Percentiles rank a stretch among this genome's conserved stretches.
Evolutionary conservation across 2,797 vertebrate genomes (phyloP).

Genomic region (Melanotaenia parkinsoni): DNA sequence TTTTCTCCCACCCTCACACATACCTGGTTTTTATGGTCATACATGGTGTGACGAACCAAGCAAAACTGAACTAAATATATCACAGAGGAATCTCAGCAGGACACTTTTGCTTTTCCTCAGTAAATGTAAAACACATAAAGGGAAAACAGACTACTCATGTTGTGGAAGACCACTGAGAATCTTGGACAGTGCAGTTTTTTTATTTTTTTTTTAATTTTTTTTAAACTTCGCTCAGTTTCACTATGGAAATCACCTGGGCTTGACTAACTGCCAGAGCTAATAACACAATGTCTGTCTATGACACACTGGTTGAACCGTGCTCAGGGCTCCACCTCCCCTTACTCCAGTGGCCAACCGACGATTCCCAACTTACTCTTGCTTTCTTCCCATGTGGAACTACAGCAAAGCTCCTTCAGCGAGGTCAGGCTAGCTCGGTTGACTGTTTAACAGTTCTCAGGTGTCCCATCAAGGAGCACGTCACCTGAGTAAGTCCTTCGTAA

Average conservation of each 20-base stretch:
- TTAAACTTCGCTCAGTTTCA: no score
- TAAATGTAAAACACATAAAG: slow-evolving; percentile 4
- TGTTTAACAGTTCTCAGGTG: not conserved
- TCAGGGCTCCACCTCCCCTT: no score
- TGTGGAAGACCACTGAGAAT: not conserved
- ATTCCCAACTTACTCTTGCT: no score
- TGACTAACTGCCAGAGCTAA: no score
- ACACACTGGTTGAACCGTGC: no score
- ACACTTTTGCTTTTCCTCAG: not conserved
- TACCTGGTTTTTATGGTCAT: not conserved
- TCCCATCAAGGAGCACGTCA: not conserved
- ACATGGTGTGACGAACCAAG: not conserved
- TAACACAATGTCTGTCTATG: no score
- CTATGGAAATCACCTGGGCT: no score
- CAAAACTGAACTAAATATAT: not conserved
- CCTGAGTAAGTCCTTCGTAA: not conserved
- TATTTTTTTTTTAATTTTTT: no score
- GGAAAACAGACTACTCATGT: slow-evolving; percentile 3
- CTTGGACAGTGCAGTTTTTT: not conserved
- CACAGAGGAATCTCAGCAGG: not conserved
- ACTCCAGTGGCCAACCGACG: no score
- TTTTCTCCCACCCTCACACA: not conserved
- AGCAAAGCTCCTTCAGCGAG: no score
- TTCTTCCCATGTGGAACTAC: no score
- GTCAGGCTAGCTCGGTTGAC: not conserved